Evolutionary conservation across 2,888 invertebrate genomes (phyloP).

Genomic region (Drosophila villosipedis): DNA sequence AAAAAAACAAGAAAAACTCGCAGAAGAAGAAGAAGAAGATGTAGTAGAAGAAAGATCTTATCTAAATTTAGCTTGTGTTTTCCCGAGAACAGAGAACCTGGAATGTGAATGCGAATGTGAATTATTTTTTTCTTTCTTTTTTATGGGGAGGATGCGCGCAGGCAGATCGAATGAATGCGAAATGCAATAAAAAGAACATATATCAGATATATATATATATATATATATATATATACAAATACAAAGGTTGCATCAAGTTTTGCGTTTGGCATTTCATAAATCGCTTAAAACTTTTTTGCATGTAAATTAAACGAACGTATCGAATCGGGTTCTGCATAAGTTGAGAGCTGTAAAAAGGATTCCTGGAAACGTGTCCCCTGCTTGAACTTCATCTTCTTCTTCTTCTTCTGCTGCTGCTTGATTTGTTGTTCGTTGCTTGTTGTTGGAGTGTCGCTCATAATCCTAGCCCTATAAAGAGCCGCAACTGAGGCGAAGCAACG

Average conservation of each 20-base stretch:
- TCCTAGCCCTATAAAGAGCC: conserved; percentile 40
- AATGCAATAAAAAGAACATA: conserved; percentile 3
- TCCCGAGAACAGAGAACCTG: conserved; percentile 5
- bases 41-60: background rate
- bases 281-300: conserved; percentile 48
- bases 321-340: conserved; percentile 51
- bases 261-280: conserved; percentile 36
- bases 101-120: conserved; percentile 9
- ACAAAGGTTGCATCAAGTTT: conserved; percentile 22
- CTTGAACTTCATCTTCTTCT: background rate
- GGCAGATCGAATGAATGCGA: background rate
- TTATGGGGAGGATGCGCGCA: background rate
- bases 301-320: conserved; percentile 35
- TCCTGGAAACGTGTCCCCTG: conserved; percentile 37
- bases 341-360: conserved; percentile 43
- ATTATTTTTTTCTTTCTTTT: background rate
- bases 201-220: background rate
- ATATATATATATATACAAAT: conserved; percentile 15
- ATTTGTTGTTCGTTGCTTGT: background rate
- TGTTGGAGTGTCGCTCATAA: conserved; percentile 35
- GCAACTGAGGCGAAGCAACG: conserved; percentile 47
- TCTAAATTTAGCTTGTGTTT: conserved; percentile 10
- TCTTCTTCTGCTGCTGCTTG: background rate
- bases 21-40: background rate
- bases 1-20: background rate